Conservation (phyloP, 2,113 vertebrate species). For the Anarhynchus alexandrinus region DNA sequence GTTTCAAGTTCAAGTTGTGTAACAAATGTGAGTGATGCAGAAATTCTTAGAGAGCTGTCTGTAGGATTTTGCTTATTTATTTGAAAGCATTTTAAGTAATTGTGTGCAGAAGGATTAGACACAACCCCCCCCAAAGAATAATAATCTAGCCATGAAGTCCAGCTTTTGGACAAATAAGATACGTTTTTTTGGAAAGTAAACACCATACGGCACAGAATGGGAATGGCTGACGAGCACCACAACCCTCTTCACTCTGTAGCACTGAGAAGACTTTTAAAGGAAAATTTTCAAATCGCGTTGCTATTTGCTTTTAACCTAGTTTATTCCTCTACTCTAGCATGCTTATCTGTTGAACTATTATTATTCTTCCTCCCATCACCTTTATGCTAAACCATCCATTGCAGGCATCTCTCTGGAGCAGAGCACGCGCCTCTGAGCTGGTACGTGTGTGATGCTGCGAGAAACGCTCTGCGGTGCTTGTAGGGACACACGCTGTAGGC, state of each 20-base stretch:
- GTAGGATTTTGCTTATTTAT: neutral
- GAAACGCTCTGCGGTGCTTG: neutral
- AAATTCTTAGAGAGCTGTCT: neutral
- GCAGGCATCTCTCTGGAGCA: neutral
- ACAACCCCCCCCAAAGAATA: neutral
- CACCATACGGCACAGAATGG: neutral
- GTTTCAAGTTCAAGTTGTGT: neutral
- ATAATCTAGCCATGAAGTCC: neutral
- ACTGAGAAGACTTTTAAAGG: neutral
- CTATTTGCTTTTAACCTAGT: neutral
- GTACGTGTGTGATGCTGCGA: no score
- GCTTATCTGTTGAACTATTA: neutral
- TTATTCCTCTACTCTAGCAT: accelerated
- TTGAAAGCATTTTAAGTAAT: neutral
- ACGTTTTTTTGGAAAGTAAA: neutral
- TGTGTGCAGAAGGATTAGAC: neutral
- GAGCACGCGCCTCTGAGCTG: accelerated
- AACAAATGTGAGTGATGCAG: neutral
- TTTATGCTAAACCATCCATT: neutral
- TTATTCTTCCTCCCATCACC: neutral
- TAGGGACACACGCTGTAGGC: neutral
- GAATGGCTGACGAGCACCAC: neutral
- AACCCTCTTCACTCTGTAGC: neutral
- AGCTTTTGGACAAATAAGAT: neutral
- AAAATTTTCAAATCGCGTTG: neutral